Evolutionary conservation across 2,888 invertebrate species (phyloP).

Genomic region (Macropis europaea): DNA sequence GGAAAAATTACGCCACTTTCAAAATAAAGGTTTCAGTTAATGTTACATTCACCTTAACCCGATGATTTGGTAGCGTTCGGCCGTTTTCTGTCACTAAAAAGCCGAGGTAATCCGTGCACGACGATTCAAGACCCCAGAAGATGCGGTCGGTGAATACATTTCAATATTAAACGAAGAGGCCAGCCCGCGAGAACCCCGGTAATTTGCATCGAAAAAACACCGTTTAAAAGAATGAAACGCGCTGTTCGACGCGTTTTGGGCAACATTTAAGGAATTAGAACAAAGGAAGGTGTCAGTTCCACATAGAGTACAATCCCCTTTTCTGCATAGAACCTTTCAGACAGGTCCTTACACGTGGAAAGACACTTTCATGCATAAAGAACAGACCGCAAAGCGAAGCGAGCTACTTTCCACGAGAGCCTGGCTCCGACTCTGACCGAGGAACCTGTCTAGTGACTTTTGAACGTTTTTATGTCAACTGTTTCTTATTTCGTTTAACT

Average conservation of each 20-base stretch:
- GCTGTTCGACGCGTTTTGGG: neutral
- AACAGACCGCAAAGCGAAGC: neutral
- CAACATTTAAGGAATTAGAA: constrained; percentile 1
- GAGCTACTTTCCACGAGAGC: neutral
- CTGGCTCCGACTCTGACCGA: no score
- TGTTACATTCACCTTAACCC: neutral
- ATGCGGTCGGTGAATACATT: constrained; percentile 28
- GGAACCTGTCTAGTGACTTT: neutral
- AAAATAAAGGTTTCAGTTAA: no score
- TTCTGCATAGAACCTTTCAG: no score
- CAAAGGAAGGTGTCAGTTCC: neutral
- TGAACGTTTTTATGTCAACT: constrained; percentile 1
- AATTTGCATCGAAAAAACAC: constrained; percentile 25
- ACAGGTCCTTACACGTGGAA: neutral
- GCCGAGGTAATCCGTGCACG: neutral
- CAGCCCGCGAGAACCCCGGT: neutral
- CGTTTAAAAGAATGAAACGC: neutral
- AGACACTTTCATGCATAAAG: neutral
- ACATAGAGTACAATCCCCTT: no score
- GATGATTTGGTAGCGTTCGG: neutral
- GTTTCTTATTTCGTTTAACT: constrained; percentile 1
- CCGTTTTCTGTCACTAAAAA: neutral
- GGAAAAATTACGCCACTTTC: no score
- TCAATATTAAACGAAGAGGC: constrained; percentile 35
- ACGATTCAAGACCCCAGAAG: constrained; percentile 8